A percentile compares a stretch with the other conserved stretches of the same genome.
Conservation (phyloP, 2,888 invertebrate genomes). For the Morinoia aosen region DNA sequence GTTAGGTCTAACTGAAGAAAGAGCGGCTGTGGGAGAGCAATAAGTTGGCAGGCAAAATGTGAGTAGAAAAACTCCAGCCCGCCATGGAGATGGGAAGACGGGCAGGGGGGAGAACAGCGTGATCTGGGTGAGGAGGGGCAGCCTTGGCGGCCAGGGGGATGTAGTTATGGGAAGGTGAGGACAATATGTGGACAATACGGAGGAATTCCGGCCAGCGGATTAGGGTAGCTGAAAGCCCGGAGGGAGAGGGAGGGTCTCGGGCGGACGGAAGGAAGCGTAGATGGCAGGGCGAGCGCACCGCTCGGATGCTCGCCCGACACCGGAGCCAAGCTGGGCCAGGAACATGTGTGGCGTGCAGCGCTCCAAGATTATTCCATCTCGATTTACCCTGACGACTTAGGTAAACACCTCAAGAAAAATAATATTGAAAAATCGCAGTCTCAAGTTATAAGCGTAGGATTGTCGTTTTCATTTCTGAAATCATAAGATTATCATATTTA, state of each 20-base stretch:
- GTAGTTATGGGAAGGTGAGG: not conserved
- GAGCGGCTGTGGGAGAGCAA: not conserved
- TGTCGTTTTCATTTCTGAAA: too few species aligned
- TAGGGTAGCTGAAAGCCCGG: not conserved
- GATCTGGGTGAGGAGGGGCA: conserved; percentile 1
- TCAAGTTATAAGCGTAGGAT: too few species aligned
- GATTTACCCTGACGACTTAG: too few species aligned
- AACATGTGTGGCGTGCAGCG: not conserved
- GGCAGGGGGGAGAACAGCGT: not conserved
- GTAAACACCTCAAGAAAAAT: too few species aligned
- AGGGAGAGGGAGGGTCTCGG: not conserved
- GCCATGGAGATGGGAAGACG: not conserved
- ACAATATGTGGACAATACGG: conserved; percentile 33
- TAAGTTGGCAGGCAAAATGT: not conserved
- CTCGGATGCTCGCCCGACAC: too few species aligned
- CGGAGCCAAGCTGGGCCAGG: not conserved
- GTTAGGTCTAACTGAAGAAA: conserved; percentile 21
- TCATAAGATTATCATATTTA: too few species aligned
- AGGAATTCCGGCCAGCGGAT: conserved; percentile 45
- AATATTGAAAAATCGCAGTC: too few species aligned
- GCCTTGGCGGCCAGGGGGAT: not conserved
- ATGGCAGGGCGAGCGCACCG: not conserved
- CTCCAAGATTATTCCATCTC: too few species aligned
- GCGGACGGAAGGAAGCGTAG: conserved; percentile 23
- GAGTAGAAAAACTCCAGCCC: not conserved